Evolutionary conservation across 2,113 vertebrate species (phyloP).

Genomic region (Peromyscus californicus): DNA sequence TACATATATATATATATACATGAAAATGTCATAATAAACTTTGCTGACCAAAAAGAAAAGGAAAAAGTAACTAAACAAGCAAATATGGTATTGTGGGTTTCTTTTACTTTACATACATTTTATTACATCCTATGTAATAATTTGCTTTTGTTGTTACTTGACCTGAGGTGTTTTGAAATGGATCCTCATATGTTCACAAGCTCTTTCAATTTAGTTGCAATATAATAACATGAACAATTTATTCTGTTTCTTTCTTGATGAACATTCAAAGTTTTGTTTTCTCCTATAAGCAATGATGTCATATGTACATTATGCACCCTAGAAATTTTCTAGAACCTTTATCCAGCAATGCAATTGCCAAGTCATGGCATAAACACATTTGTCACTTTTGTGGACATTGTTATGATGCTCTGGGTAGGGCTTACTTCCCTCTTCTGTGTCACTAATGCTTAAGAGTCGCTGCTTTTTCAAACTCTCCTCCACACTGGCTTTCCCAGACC

Average conservation of each 20-base stretch:
- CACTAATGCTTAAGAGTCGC: background rate
- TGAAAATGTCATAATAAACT: background rate
- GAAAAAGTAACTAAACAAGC: background rate
- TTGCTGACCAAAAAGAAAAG: background rate
- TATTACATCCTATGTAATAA: background rate
- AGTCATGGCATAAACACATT: background rate
- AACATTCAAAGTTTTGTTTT: background rate
- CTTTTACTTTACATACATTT: background rate
- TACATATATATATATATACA: too few relatives aligned
- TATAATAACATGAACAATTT: too few relatives aligned
- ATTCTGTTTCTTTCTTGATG: too few relatives aligned
- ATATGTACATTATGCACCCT: background rate
- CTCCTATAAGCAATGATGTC: background rate
- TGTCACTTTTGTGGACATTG: background rate
- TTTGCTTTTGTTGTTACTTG: background rate
- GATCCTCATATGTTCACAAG: background rate
- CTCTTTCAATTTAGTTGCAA: background rate
- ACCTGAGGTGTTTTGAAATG: background rate
- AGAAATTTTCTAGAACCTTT: constrained; percentile 26
- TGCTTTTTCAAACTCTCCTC: background rate
- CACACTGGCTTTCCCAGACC: background rate
- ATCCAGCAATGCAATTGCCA: background rate
- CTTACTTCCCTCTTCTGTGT: background rate
- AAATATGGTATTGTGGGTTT: background rate
- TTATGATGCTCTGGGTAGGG: background rate